phyloP scores from a whole-genome alignment of 2,888 invertebrate species.

The Agrotis clavis region DNA sequence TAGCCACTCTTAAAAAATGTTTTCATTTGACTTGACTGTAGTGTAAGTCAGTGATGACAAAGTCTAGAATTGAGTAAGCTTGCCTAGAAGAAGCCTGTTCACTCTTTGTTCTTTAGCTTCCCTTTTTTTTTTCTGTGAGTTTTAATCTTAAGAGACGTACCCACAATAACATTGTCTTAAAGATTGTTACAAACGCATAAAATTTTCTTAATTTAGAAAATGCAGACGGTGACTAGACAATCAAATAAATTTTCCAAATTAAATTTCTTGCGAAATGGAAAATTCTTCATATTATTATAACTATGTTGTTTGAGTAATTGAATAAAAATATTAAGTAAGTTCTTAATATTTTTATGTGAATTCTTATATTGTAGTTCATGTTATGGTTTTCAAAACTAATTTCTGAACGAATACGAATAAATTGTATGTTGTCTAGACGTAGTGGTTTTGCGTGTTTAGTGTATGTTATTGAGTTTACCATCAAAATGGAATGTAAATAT shows the following conservation, averaged over 20 bases:
- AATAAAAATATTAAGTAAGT: too few relatives aligned
- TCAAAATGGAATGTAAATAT: background rate
- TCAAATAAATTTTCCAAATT: slow-evolving; percentile 1
- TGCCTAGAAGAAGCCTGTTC: too few relatives aligned
- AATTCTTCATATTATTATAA: background rate
- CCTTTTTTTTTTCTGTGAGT: too few relatives aligned
- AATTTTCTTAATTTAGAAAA: background rate
- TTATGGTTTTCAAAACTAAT: slow-evolving; percentile 31
- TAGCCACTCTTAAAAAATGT: too few relatives aligned
- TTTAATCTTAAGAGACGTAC: too few relatives aligned
- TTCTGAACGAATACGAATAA: slow-evolving; percentile 24
- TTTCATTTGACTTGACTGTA: too few relatives aligned
- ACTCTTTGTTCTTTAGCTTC: too few relatives aligned
- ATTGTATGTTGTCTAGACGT: slow-evolving; percentile 55
- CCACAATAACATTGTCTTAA: too few relatives aligned
- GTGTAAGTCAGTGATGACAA: too few relatives aligned
- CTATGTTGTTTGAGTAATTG: slow-evolving; percentile 20
- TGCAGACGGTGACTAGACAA: background rate
- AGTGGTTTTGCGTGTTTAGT: slow-evolving; percentile 14
- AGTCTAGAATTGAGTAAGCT: too few relatives aligned
- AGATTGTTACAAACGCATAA: background rate
- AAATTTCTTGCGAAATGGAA: background rate
- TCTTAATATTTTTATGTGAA: slow-evolving; percentile 14
- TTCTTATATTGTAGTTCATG: slow-evolving; percentile 8
- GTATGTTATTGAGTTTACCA: slow-evolving; percentile 17